phyloP scores from a whole-genome alignment of 2,797 vertebrate species.

The Taeniopygia guttata region DNA sequence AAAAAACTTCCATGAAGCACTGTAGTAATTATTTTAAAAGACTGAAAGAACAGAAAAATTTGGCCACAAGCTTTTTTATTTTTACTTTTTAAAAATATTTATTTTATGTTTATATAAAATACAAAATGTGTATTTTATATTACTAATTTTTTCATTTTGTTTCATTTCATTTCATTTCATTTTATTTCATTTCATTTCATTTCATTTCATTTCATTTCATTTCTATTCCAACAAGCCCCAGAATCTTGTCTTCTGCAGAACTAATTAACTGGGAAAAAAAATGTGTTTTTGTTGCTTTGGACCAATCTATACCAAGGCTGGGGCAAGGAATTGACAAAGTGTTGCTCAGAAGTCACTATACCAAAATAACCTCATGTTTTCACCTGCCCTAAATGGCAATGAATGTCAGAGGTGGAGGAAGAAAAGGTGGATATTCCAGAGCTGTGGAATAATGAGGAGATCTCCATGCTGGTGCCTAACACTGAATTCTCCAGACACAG shows the following conservation, averaged over 20 bases:
- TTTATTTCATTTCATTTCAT: not conserved
- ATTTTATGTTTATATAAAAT: no score
- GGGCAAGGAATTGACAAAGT: not conserved
- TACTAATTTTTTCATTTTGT: not conserved
- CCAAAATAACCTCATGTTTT: not conserved
- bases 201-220: not conserved
- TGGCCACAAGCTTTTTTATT: not conserved
- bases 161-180: not conserved
- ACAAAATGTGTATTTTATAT: not conserved
- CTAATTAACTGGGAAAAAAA: not conserved
- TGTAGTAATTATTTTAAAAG: not conserved
- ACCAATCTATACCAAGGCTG: rapidly evolving
- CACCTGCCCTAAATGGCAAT: not conserved
- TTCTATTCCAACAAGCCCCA: not conserved
- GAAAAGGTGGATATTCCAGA: not conserved
- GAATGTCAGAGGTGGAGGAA: not conserved
- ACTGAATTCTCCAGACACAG: not conserved
- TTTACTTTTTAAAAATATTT: not conserved
- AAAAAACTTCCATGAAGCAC: not conserved
- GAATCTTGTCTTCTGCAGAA: not conserved
- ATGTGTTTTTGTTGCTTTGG: not conserved
- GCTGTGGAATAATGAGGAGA: not conserved
- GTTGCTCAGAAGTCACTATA: not conserved
- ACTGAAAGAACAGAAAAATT: not conserved
- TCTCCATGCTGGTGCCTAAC: not conserved